phyloP scores from a whole-genome alignment of 1,140 invertebrate genomes.

The Polyergus mexicanus region DNA sequence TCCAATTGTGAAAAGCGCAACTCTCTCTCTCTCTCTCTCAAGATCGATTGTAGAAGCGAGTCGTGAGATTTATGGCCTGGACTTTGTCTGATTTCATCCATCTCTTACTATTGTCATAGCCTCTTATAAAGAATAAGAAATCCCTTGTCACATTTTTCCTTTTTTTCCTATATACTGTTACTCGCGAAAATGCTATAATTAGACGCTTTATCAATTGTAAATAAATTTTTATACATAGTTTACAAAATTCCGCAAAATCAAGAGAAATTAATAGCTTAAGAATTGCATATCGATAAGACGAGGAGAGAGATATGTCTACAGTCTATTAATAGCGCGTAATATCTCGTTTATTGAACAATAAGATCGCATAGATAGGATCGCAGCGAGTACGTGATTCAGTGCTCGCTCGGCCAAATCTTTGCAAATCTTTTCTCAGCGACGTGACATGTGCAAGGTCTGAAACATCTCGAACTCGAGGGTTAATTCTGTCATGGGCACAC shows the following conservation, averaged over 20 bases:
- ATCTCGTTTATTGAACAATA: not conserved
- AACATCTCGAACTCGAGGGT: slow-evolving; percentile 68
- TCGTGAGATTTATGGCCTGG: not conserved
- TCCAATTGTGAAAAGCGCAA: not conserved
- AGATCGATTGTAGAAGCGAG: not conserved
- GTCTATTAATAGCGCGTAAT: not conserved
- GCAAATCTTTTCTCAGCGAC: slow-evolving; percentile 43
- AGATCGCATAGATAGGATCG: not conserved
- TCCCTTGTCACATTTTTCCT: not conserved
- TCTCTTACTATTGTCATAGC: not conserved
- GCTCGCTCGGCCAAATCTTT: not conserved
- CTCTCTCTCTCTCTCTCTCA: not conserved
- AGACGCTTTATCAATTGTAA: not conserved
- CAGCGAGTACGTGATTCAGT: not conserved
- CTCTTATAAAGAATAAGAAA: not conserved
- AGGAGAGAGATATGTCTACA: not conserved
- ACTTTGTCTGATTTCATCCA: not conserved
- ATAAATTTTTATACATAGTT: not conserved
- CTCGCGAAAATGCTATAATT: not conserved
- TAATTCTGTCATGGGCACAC: slow-evolving; percentile 69
- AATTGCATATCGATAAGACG: not conserved
- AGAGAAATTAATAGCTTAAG: not conserved
- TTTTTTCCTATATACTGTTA: not conserved
- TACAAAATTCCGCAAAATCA: not conserved
- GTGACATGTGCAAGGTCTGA: slow-evolving; percentile 18